phyloP scores from a whole-genome alignment of 2,888 invertebrate genomes.

The Rhorus exstirpatorius region DNA sequence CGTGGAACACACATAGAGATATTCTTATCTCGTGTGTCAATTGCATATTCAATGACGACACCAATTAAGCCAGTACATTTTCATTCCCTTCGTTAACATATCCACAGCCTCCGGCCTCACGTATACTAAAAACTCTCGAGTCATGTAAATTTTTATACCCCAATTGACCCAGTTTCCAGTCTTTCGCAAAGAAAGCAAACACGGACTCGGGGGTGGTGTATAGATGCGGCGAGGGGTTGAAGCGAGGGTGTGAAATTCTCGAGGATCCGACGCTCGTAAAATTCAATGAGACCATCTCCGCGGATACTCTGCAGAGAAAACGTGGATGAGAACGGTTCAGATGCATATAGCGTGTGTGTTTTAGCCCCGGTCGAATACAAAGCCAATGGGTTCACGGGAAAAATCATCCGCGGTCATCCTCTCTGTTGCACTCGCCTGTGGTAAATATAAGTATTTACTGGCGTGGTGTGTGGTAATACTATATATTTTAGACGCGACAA shows the following conservation, averaged over 20 bases:
- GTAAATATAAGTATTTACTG: not conserved
- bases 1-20: conserved; percentile 19
- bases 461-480: too few relatives aligned
- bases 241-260: conserved; percentile 60
- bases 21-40: conserved; percentile 36
- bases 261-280: conserved; percentile 67
- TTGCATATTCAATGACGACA: conserved; percentile 42
- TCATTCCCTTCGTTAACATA: conserved; percentile 61
- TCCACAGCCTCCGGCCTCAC: conserved; percentile 32
- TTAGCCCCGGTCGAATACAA: conserved; percentile 27
- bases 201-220: conserved; percentile 26
- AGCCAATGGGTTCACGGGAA: conserved; percentile 34
- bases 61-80: conserved; percentile 63
- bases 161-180: conserved; percentile 68
- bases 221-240: conserved; percentile 30
- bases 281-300: conserved; percentile 67
- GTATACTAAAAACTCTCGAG: conserved; percentile 59
- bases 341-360: conserved; percentile 28
- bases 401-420: conserved; percentile 48
- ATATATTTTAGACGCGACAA: conserved; percentile 42
- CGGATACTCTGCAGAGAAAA: conserved; percentile 27
- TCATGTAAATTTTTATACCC: conserved; percentile 70
- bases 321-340: conserved; percentile 35
- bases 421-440: conserved; percentile 10
- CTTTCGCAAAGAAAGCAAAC: conserved; percentile 64